Base-by-base conservation (phyloP, 2,888 invertebrate species). In the Drosophila cognata region DNA sequence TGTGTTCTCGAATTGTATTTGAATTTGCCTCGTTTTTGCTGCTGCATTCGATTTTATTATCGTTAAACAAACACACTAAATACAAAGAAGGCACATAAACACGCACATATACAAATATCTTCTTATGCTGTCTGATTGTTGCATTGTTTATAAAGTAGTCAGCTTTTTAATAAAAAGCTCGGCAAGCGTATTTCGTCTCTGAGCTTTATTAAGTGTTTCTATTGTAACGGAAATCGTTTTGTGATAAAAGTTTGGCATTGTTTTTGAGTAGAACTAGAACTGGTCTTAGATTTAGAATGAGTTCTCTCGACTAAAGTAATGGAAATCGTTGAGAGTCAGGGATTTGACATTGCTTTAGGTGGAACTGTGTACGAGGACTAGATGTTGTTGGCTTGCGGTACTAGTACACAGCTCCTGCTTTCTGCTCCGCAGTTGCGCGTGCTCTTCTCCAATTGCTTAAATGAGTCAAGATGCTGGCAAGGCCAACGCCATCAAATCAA, bases 401-500 rank as follows among this genome's bases (percentile, higher is more conserved):
- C 43, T 46, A 52, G 68, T 21, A 61, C 46, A 61, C 11, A 66
- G 25, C 8, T 56, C 28, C n/a, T n/a, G 21, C 25, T 31, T 48
- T 31, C 7, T 41, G 33, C 16, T 51, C 31, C 28, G 55, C 74
- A 84, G 74, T 63, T 60, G 28, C 58, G 74, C 74, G 73, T 35
- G 74, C 31, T 38, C 59, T 38, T 43, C 50, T 53, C 11, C 33
- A 57, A 38, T 38, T 62, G 41, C 46, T 33, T 73, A 83, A 92
- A 92, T 93, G 93, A 92, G 90, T 90, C 92, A 92, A 86, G 89
- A 92, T 93, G 92, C 80, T 68, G 82, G 70, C 79, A 91, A 84
- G 65, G 71, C 76, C 43, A 48, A 46, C 13, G 48, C 35, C 60
- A 16, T 58, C 46, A 58, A 68, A 48, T n/a, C 77, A 52, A 58